phyloP scores from a whole-genome alignment of 2,888 invertebrate genomes.

The Synergus gifuensis region DNA sequence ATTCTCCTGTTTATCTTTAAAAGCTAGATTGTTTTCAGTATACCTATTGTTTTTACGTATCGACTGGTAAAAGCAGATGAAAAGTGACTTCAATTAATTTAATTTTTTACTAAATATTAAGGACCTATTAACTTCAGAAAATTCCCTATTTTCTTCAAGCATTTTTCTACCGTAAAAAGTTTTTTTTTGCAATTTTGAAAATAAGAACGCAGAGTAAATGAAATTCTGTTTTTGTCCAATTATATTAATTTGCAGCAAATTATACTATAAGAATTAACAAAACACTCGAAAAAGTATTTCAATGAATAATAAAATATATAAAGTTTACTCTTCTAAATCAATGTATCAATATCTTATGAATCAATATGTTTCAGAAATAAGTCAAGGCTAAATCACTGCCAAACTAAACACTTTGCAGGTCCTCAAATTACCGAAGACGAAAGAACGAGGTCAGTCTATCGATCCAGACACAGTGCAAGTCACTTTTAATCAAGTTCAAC shows the following conservation, averaged over 20 bases:
- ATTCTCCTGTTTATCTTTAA: too few relatives aligned
- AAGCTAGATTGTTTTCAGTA: too few relatives aligned
- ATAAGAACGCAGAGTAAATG: not conserved
- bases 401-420: conserved; percentile 31
- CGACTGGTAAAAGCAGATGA: too few relatives aligned
- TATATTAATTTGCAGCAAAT: not conserved
- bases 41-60: too few relatives aligned
- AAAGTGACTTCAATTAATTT: too few relatives aligned
- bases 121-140: not conserved
- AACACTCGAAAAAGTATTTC: not conserved
- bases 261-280: not conserved
- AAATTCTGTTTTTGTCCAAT: not conserved
- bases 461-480: conserved; percentile 22
- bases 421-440: conserved; percentile 18
- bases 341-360: not conserved
- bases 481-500: conserved; percentile 31
- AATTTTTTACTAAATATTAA: not conserved
- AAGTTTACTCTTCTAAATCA: not conserved
- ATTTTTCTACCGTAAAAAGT: too few relatives aligned
- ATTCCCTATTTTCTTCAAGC: not conserved
- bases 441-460: conserved; percentile 25
- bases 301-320: conserved; percentile 3
- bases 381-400: conserved; percentile 13
- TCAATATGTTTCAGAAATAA: conserved; percentile 22
- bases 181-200: too few relatives aligned